Evolutionary conservation across 1,140 invertebrate species (phyloP), one percentile per base, ranked within the genome.

Genomic region (Hirudo medicinalis): DNA sequence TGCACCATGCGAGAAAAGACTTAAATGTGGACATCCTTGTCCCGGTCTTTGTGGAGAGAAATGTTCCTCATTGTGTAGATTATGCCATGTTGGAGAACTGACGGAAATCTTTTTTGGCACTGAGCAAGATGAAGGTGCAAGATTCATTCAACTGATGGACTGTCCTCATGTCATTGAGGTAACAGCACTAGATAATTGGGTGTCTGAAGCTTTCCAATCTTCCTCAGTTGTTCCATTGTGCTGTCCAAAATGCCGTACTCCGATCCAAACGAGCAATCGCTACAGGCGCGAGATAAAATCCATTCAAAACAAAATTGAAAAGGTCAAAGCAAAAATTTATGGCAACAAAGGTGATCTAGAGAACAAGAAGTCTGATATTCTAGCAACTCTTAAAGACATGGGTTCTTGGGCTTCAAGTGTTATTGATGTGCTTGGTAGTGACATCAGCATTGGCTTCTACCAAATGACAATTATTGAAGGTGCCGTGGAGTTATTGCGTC

Each of bases 191-290:
- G 84, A 87, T 75, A 77, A 76, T 54, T 84, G 86, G 81, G 80
- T 87, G 75, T 75, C 79, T 25, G 76, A 71, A 32, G 72, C 40
- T 25, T 43, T 78, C 1, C 76, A 82, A 11, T 81, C 70, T 54
- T n/a, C 53, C 57, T 54, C 17, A 84, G 88, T 66, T 74, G 81
- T n/a, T 79, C 87, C 71, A 86, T 86, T 25, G 74, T 70, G 75
- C 1, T 89, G 88, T 78, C 88, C 88, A 9, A 80, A 78, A 73
- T 89, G 88, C 75, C 86, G 85, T 72, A 85, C 84, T 20, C 80
- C 83, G 0, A 87, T 89, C n/a, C 81, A 83, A 32, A 84, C 83
- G 73, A 87, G 85, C 74, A 75, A 83, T 15, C 79, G 88, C 27
- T 89, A 87, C 76, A 85, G 86, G 71, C 83, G 86, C 72, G 76